Base-by-base conservation (phyloP, 2,797 vertebrate species). In the Mareca penelope region DNA sequence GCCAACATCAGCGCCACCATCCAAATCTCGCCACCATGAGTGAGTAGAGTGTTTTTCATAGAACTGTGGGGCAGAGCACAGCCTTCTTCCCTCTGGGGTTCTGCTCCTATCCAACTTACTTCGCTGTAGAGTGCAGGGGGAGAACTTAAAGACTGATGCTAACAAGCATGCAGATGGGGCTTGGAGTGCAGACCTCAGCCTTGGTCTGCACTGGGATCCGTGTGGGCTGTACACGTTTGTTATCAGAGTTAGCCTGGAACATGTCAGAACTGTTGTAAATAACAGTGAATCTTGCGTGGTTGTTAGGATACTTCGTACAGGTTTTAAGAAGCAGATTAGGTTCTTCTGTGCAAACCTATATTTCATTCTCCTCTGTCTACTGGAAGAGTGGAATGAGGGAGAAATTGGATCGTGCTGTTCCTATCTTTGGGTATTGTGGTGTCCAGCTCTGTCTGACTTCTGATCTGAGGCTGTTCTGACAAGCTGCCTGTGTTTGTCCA, bases 1-100 rank as follows among this genome's bases (percentile, higher is more conserved):
- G 3, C 98, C 98, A 10, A 96, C 98, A n/a, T 98, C 98, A 31
- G 98, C 98, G 26, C 98, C 98, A 50, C 99, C 99, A 0, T 99
- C 99, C 44, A 99, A 99, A 84, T 99, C 99, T 96, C 98, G 99
- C 84, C 99, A 99, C 78, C 99, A 99, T 99, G 99, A 99, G 99
- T 99, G 97, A 98, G 98, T 98, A 72, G 68, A 70, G 78, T 18
- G 82, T 10, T 8, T 22, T n/a, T 64, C 46, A 13, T 4, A 5
- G 29, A 56, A 6, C 5, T 37, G 6, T 16, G 85, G 70, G 26
- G 56, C 22, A 77, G 0, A 64, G 31, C 4, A 0, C 29, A 22
- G 2, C 14, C 1, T 5, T 18, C 28, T 75, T 57, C 40, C 6
- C 61, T 21, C 40, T 7, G 59, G 19, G 29, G 10, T 21, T 65